Evolutionary conservation across 2,113 vertebrate genomes (phyloP), one percentile per base, ranked within the genome.

Genomic region (Gracilinanus agilis): DNA sequence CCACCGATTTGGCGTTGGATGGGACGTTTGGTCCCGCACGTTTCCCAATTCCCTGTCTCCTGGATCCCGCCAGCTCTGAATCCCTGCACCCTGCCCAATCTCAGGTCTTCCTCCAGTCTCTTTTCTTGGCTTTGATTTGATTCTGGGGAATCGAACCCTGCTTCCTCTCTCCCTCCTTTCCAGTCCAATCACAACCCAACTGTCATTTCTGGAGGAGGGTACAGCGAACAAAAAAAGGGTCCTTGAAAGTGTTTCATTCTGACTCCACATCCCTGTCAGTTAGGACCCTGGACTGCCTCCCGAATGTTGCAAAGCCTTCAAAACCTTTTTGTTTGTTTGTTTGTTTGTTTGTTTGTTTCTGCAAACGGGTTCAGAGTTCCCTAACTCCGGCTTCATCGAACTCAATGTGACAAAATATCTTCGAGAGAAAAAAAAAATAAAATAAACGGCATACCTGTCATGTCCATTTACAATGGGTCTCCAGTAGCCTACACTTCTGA

Each of bases 391-490:
- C 98, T 99, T 99, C 99, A 99, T 99, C 99, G 98, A 99, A 99
- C 99, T 99, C 98, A 99, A 99, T 99, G 99, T 98, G 99, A 99
- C 99, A 99, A 99, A 99, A 98, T 98, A 99, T 99, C 99, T 99
- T 99, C 99, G 99, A 99, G 99, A 83, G 67, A n/a, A 40, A 83
- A 83, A 55, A n/a, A 75, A 40, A 83, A 61, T 27, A 61, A 21
- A 83, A 83, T 83, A 99, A 99, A 99, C 99, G 99, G 99, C 99
- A 99, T 99, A 99, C 99, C 99, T 99, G 99, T 99, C 99, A 99
- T 99, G 99, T 99, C 99, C 99, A 99, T 99, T 99, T 99, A 99
- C 99, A 99, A 99, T 99, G 99, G 99, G 99, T 99, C 98, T 99
- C 99, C 99, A 99, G 99, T 98, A 98, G 98, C 99, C 99, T 98